Percentiles rank a stretch among this genome's conserved stretches.
Conservation (phyloP, 2,113 vertebrate genomes). For the Sinocyclocheilus anshuiensis region DNA sequence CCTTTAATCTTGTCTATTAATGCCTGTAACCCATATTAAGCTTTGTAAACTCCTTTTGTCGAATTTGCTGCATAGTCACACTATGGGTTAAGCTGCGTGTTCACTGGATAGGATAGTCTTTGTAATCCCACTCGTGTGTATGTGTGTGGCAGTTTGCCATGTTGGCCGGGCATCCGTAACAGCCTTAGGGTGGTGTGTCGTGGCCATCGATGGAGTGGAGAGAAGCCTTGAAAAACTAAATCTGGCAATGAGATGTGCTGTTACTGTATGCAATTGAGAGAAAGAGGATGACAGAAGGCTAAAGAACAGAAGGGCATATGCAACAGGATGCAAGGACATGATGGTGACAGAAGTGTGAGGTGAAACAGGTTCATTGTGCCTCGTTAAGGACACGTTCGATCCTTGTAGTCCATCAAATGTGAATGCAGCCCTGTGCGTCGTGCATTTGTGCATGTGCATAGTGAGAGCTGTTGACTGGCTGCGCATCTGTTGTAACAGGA, state of each 20-base stretch:
- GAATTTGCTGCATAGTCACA: slow-evolving; percentile 16
- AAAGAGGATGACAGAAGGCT: neutral
- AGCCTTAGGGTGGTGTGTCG: slow-evolving; percentile 37
- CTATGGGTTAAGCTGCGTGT: slow-evolving; percentile 23
- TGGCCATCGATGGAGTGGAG: slow-evolving; percentile 4
- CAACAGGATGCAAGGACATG: neutral
- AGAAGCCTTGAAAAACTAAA: slow-evolving; percentile 46
- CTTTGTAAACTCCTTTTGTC: neutral
- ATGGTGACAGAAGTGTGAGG: neutral
- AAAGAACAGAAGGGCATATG: neutral
- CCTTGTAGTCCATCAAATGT: neutral
- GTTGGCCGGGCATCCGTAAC: slow-evolving; percentile 9
- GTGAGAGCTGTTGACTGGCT: neutral
- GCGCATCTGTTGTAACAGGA: slow-evolving; percentile 25
- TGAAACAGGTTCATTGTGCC: slow-evolving; percentile 12
- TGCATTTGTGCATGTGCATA: slow-evolving; percentile 36
- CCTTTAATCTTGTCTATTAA: slow-evolving; percentile 23
- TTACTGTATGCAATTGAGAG: neutral
- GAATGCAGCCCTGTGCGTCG: neutral
- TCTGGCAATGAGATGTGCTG: slow-evolving; percentile 24
- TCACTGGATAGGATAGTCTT: slow-evolving; percentile 33
- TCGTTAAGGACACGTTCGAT: neutral
- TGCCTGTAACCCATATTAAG: neutral
- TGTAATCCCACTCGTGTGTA: neutral
- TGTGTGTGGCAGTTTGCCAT: slow-evolving; percentile 30